Conservation (phyloP, 2,797 vertebrate genomes). For the Hypotaenidia okinawae region DNA sequence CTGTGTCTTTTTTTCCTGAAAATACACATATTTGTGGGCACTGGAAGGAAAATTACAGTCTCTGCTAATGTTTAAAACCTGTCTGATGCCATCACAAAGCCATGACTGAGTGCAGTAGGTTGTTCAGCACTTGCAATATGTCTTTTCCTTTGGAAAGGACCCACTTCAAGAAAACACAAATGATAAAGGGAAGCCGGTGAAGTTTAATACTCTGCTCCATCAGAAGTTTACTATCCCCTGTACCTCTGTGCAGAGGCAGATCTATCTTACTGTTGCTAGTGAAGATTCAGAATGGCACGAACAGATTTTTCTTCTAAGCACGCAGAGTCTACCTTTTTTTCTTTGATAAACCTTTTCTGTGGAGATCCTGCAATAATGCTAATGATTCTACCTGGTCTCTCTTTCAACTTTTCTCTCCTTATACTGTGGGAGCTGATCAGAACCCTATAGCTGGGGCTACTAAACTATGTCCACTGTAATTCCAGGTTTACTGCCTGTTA, state of each 20-base stretch:
- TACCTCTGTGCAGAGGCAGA: not conserved
- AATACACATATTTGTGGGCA: conserved; percentile 5
- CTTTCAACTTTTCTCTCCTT: not conserved
- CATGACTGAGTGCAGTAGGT: not conserved
- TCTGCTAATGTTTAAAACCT: conserved; percentile 42
- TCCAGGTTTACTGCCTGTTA: not conserved
- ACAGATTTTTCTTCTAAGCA: not conserved
- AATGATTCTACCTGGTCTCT: not conserved
- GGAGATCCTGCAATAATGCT: not conserved
- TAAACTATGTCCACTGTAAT: not conserved
- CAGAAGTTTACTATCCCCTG: not conserved
- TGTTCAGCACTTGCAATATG: not conserved
- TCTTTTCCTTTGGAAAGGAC: not conserved
- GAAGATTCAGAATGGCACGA: not conserved
- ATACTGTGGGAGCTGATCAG: not conserved
- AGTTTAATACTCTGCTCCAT: conserved; percentile 28
- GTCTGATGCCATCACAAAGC: conserved; percentile 33
- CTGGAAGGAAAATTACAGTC: conserved; percentile 32
- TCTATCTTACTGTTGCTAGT: not conserved
- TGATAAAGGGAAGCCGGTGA: not conserved
- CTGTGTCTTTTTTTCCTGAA: not conserved
- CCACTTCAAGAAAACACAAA: not conserved
- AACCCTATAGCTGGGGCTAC: not conserved
- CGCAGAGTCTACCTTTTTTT: not conserved
- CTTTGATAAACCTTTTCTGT: not conserved